A percentile compares a stretch with the other conserved stretches of the same genome.
Evolutionary conservation across 2,888 invertebrate genomes (phyloP).

Genomic region (Punctoribates punctum): DNA sequence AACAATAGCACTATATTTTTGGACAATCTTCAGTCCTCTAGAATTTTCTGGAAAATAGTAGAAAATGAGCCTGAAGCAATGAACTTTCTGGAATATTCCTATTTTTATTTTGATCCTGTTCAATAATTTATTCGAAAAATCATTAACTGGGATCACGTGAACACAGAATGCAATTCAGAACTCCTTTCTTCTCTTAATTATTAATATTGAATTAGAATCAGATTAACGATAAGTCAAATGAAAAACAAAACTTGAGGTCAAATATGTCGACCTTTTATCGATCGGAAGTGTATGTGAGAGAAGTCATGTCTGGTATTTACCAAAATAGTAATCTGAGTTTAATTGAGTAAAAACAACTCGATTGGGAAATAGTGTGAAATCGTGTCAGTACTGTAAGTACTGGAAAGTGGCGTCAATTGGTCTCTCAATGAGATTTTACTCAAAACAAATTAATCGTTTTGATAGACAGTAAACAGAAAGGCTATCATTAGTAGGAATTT

Average conservation of each 20-base stretch:
- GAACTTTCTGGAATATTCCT: too few relatives aligned
- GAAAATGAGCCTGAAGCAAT: too few relatives aligned
- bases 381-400: background rate
- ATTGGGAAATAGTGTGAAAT: background rate
- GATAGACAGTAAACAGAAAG: background rate
- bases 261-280: background rate
- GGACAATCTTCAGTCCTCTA: too few relatives aligned
- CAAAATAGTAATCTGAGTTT: background rate
- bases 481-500: background rate
- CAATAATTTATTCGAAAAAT: too few relatives aligned
- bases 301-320: slow-evolving; percentile 3
- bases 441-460: background rate
- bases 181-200: too few relatives aligned
- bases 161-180: too few relatives aligned
- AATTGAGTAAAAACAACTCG: background rate
- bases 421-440: background rate
- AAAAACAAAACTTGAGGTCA: background rate
- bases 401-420: background rate
- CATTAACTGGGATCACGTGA: too few relatives aligned
- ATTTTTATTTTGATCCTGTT: too few relatives aligned
- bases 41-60: too few relatives aligned
- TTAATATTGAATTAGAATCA: too few relatives aligned
- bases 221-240: too few relatives aligned
- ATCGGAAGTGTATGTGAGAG: background rate
- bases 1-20: too few relatives aligned